Base-by-base conservation (phyloP, 2,797 vertebrate species). In the Megalops cyprinoides region DNA sequence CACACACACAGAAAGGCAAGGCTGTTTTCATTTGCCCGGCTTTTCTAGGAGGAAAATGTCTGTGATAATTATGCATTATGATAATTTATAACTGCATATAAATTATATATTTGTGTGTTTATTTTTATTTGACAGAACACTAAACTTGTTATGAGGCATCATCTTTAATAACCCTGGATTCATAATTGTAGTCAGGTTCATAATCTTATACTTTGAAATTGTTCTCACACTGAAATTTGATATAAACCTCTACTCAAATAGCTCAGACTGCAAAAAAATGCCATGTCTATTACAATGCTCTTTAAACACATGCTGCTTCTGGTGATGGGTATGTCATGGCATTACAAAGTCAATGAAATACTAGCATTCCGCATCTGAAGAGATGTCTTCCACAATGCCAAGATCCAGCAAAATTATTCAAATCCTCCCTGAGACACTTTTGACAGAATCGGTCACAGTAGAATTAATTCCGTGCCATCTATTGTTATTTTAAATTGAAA, bases 331-430 rank as follows among this genome's bases (percentile, higher is more conserved):
- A 76, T 65, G 34, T 48, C n/a, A 37, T 85, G 69, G 84, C 58
- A 20, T 81, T 7, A 74, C 55, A 76, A 83, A 82, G 84, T 81
- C 65, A 79, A 73, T 73, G 25, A 56, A 80, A 85, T 88, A 86
- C 79, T 79, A 82, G 85, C 78, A 74, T 83, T 65, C 46, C 31
- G 42, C 74, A 76, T 14, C 51, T 81, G 80, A 25, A 55, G 79
- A 84, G 39, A 39, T 25, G 79, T 84, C 81, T 76, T 39, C 51
- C 48, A 76, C 69, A 75, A 56, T 58, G 31, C 81, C 77, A 83
- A 85, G 74, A 87, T 76, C 85, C 85, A 87, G 82, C 82, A 78
- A 85, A 88, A 91, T 89, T 88, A 90, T 88, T 84, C 75, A 83
- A 80, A 88, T 84, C 28, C 53, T 82, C 79, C 28, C 58, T 79